Base-by-base conservation (phyloP, 2,888 invertebrate genomes). In the Pegoplata infirma region DNA sequence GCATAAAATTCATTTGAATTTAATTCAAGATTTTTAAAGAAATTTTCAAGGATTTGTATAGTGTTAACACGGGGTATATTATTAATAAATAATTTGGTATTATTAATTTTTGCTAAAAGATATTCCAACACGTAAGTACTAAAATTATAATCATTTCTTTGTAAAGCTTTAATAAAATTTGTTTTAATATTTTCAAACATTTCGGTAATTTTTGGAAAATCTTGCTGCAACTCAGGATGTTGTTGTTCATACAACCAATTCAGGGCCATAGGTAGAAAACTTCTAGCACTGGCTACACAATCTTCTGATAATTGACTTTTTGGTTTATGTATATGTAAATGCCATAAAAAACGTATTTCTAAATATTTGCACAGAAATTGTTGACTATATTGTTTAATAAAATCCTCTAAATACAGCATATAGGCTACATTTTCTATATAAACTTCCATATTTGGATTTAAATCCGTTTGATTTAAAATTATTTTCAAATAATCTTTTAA, bases 301-400 rank as follows among this genome's bases (percentile, higher is more conserved):
- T 80, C 81, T 1, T 19, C 25, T 6, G 72, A 55, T 0, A 40
- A 7, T n/a, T 82, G 82, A 25, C 58, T 72, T 1, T 49, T 14
- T 4, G 82, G 83, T 1, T 80, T 75, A 4, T 69, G 40, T 16
- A 21, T 16, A 23, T 81, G 72, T 8, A 83, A 55, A 36, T 80
- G 53, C 80, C 76, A 81, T 0, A 82, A 32, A 16, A 83, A 83
- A 14, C 82, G 75, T 14, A 82, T 17, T 76, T 81, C 80, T 32
- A 82, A 68, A 51, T 83, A 83, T 46, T 81, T 78, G n/a, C 80
- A 77, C 0, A 83, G 28, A 56, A 80, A 79, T 12, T 80, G 80
- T 25, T 78, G 66, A 5, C 63, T 69, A 28, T 80, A 67, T n/a
- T 68, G 53, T 28, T 81, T 74, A 2, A 80, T 5, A 0, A 81